Percentiles rank a stretch among this genome's conserved stretches.
These are phyloP conservation scores for Phoenicopterus ruber DNA, from an alignment of 2,113 vertebrate species.

Conservation along the genomic window DNA sequence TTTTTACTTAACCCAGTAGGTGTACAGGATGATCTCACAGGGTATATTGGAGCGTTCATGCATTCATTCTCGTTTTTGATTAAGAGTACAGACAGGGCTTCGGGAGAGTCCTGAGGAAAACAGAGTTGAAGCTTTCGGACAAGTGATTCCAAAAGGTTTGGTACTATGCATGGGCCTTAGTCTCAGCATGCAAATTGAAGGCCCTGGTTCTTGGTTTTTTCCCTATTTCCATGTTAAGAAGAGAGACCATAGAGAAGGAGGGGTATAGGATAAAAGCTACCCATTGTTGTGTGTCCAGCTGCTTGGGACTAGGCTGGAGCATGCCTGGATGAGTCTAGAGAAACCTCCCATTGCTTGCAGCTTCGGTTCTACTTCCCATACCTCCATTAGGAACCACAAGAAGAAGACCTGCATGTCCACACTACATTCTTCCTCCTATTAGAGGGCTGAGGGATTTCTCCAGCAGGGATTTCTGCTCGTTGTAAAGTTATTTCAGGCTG, in stretches of 20 bases:
- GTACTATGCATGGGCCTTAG: background rate
- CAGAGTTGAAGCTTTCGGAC: background rate
- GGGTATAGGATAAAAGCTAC: background rate
- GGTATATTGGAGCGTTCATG: accelerated
- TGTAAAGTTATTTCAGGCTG: background rate
- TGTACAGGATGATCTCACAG: background rate
- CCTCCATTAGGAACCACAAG: background rate
- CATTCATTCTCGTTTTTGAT: background rate
- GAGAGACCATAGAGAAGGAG: background rate
- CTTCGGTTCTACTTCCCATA: background rate
- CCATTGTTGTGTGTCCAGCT: background rate
- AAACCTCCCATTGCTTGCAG: background rate
- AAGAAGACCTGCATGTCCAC: background rate
- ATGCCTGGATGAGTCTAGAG: background rate
- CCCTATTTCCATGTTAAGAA: background rate
- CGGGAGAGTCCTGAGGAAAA: background rate
- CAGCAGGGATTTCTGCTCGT: background rate
- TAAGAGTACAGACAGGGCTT: background rate
- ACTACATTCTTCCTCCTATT: background rate
- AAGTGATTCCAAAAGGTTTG: background rate
- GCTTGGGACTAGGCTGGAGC: background rate
- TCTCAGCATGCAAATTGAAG: background rate
- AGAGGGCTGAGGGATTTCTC: background rate
- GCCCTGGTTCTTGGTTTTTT: background rate
- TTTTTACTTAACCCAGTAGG: background rate